A percentile compares a stretch with the other conserved stretches of the same genome.
These are phyloP conservation scores for Rotaria sp. DNA, from an alignment of 2,888 invertebrate genomes.

Conservation along the genomic window DNA sequence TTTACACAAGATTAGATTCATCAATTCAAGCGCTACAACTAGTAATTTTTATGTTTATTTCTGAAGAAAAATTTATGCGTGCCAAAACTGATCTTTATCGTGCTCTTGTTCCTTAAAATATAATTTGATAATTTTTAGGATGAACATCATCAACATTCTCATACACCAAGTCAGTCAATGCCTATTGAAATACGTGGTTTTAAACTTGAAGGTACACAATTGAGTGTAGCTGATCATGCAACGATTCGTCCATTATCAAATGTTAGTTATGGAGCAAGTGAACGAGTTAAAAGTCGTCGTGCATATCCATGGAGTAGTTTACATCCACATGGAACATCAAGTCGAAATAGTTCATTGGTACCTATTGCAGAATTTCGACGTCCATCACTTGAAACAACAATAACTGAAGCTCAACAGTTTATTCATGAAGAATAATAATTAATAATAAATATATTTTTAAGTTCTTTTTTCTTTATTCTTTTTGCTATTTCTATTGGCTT, in stretches of 20 bases:
- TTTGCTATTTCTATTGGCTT: background rate
- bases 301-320: background rate
- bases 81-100: too few relatives aligned
- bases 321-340: background rate
- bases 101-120: too few relatives aligned
- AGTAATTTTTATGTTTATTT: too few relatives aligned
- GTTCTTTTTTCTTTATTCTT: background rate
- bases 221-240: background rate
- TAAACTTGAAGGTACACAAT: slow-evolving; percentile 27
- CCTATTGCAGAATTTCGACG: slow-evolving; percentile 29
- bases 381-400: background rate
- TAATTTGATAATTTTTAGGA: background rate
- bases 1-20: too few relatives aligned
- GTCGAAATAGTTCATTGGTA: slow-evolving; percentile 19
- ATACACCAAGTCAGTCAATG: background rate
- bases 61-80: too few relatives aligned
- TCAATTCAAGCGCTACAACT: too few relatives aligned
- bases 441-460: background rate
- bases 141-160: background rate
- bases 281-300: slow-evolving; percentile 23
- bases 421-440: background rate
- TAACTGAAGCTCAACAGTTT: background rate
- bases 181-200: slow-evolving; percentile 18
- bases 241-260: slow-evolving; percentile 27
- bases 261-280: background rate